phyloP scores from a whole-genome alignment of 37 sponge, comb jelly and placozoan genomes.

The Dysidea cf. avara region DNA sequence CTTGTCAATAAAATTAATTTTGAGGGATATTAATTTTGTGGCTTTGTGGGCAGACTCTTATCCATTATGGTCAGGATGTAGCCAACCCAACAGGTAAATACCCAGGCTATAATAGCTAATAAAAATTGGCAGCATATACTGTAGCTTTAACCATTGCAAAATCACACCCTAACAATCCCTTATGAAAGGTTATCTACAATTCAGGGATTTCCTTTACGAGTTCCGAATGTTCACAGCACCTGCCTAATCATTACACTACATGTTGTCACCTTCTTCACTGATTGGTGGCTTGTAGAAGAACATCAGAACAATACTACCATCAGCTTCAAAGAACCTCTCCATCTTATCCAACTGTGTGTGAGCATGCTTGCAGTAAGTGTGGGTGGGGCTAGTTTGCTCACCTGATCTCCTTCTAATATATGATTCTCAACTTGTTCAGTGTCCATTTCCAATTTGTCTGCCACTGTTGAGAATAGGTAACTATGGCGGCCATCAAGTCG shows the following conservation, averaged over 20 bases:
- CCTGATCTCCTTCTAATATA: conserved; percentile 85
- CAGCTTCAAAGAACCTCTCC: conserved; percentile 74
- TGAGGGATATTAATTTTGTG: too few species aligned
- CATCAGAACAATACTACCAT: conserved; percentile 55
- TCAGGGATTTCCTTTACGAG: not conserved
- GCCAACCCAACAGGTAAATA: too few species aligned
- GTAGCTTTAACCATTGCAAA: not conserved
- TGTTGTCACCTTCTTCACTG: conserved; percentile 12
- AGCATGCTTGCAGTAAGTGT: too few species aligned
- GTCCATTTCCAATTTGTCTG: conserved; percentile 74
- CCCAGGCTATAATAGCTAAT: too few species aligned
- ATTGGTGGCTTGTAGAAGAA: conserved; percentile 78
- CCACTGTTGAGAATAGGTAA: conserved; percentile 71
- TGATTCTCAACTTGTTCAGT: conserved; percentile 85
- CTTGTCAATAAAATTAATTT: too few species aligned
- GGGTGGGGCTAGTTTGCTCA: conserved; percentile 1
- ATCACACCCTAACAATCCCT: not conserved
- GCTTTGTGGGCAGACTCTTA: too few species aligned
- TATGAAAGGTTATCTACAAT: not conserved
- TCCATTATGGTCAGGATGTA: too few species aligned
- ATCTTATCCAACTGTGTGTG: conserved; percentile 81
- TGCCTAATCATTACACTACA: too few species aligned
- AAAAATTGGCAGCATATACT: too few species aligned
- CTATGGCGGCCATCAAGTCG: conserved; percentile 88
- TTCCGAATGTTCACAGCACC: too few species aligned